phyloP scores from a whole-genome alignment of 2,888 invertebrate species.

The Chironomus tentans region DNA sequence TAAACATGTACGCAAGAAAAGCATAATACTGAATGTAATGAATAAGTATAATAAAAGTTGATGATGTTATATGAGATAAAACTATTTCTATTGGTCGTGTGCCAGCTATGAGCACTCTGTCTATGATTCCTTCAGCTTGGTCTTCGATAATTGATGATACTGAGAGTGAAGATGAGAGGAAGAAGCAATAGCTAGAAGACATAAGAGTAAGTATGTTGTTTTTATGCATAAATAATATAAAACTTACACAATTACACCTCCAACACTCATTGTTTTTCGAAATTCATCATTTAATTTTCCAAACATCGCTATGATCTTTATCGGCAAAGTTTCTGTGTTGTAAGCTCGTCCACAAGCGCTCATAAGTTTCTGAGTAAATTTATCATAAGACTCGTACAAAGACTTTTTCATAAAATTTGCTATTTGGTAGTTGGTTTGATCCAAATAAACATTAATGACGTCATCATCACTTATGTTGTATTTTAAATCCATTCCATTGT shows the following conservation, averaged over 20 bases:
- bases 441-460: neutral
- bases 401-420: slow-evolving; percentile 55
- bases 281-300: slow-evolving; percentile 55
- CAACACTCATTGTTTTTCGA: slow-evolving; percentile 66
- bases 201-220: too few species aligned
- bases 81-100: slow-evolving; percentile 64
- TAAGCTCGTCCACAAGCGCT: slow-evolving; percentile 48
- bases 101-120: slow-evolving; percentile 68
- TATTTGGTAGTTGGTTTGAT: slow-evolving; percentile 60
- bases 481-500: neutral
- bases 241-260: slow-evolving; percentile 61
- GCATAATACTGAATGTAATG: slow-evolving; percentile 41
- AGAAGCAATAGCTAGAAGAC: slow-evolving; percentile 56
- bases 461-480: neutral
- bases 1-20: neutral
- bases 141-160: slow-evolving; percentile 64
- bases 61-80: slow-evolving; percentile 62
- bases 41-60: slow-evolving; percentile 53
- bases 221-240: too few species aligned
- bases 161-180: slow-evolving; percentile 65
- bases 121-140: slow-evolving; percentile 66
- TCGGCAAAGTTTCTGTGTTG: slow-evolving; percentile 46
- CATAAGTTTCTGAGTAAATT: slow-evolving; percentile 51
- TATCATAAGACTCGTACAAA: slow-evolving; percentile 53
- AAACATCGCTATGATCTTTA: slow-evolving; percentile 53